Base-by-base conservation (phyloP, 2,797 vertebrate genomes). In the Oreortyx pictus region DNA sequence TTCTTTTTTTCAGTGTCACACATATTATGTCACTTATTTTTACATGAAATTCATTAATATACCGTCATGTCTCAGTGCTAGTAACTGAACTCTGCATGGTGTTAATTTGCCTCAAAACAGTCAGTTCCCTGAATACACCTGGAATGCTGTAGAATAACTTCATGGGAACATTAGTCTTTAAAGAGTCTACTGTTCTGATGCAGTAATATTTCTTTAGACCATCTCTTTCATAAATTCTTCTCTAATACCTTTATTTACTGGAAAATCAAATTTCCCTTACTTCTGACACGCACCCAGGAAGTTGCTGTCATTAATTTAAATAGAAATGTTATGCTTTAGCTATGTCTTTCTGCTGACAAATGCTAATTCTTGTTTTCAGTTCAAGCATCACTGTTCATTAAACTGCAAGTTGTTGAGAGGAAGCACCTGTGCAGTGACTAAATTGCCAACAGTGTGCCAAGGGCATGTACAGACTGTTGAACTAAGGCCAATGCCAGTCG, bases 71-170 rank as follows among this genome's bases (percentile, higher is more conserved):
- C 76, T 65, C 61, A 59, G 0, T 56, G 52, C n/a, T 35, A 67
- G 18, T 4, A 79, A 35, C 47, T 82, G 12, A 64, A 33, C 7
- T 65, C 49, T 12, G 7, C 8, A 23, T 39, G 72, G 29, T 46
- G 46, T 41, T 90, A 86, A 80, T 87, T 67, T 91, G n/a, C 29
- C 33, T 86, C 78, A 56, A 57, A 88, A 49, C 25, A 70, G 57
- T 88, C 81, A 94, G 81, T 92, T 90, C 49, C 65, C 46, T 61
- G 20, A 50, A 37, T 68, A 67, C 87, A 84, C 54, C 90, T 90
- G 71, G 43, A 84, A 84, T 27, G 9, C 47, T 70, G 56, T 93
- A n/a, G 49, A 57, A 74, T 43, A 4, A 7, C 23, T 93, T 68
- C 37, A 60, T 76, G 59, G 74, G 46, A 72, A 20, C 1, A 2